phyloP scores from a whole-genome alignment of 2,113 vertebrate genomes.

The Macaca nemestrina region DNA sequence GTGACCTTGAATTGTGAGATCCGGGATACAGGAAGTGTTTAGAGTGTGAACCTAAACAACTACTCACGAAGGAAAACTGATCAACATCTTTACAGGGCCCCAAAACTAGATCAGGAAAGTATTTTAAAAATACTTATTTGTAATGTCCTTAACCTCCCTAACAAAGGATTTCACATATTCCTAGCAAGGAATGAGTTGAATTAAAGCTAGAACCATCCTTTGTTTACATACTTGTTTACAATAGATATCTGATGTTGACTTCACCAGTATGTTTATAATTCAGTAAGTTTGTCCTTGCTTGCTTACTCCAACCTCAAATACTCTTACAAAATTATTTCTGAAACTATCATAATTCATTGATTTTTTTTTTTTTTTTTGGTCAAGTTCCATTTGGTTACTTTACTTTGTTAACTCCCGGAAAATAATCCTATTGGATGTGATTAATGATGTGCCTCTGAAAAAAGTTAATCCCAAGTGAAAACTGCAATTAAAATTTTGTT shows the following conservation, averaged over 20 bases:
- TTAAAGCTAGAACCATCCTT: not conserved
- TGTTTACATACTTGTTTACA: not conserved
- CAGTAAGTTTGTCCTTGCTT: not conserved
- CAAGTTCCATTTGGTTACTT: not conserved
- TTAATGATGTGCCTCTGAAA: not conserved
- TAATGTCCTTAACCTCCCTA: not conserved
- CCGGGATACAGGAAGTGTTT: not conserved
- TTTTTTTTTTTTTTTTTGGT: not conserved
- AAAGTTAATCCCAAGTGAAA: not conserved
- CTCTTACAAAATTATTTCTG: not conserved
- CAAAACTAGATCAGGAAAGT: not conserved
- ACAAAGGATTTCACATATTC: not conserved
- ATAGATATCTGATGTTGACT: not conserved
- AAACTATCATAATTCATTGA: not conserved
- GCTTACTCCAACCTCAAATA: not conserved
- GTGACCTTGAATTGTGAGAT: not conserved
- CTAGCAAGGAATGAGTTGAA: slow-evolving; percentile 6
- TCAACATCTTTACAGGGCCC: not conserved
- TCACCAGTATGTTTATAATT: not conserved
- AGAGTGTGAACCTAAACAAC: not conserved
- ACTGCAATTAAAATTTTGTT: not conserved
- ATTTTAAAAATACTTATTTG: not conserved
- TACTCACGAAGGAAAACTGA: not conserved
- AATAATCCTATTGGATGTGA: not conserved
- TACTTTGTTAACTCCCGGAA: not conserved